Base-by-base conservation (phyloP, 2,888 invertebrate species). In the Philhelius pedissequus region DNA sequence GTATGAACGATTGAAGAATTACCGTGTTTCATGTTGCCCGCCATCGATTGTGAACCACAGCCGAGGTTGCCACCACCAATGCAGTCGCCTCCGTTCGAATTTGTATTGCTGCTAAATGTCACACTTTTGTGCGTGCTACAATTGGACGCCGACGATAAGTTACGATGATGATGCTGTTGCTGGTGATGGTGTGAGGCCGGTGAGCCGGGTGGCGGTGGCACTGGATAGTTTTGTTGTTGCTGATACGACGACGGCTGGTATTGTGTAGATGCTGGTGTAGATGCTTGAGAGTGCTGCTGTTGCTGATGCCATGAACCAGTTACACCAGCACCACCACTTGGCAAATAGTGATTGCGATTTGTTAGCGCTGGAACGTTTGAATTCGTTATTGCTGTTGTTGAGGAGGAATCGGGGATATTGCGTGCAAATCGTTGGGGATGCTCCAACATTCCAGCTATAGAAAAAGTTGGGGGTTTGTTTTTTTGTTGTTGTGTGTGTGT, bases 381-480 rank as follows among this genome's bases (percentile, higher is more conserved):
- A 94, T 84, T 86, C 86, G 88, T 87, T 88, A 88, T 88, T 88
- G 87, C 88, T 79, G 64, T n/a, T 83, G 87, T 76, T 82, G 89
- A 88, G 89, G 89, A 90, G 91, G 90, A 90, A 89, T 94, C 95
- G 90, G 93, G 93, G 93, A 94, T 94, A 93, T 94, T 94, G 92
- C 95, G 94, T 92, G 94, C 93, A 90, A 95, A 95, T 93, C 95
- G 94, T 93, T 91, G 91, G 89, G 91, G 90, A 90, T 91, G 90
- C 89, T 91, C 91, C 91, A 91, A 91, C 91, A 91, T 91, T 91
- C 91, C 91, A 89, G 87, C 87, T 71, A 80, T 40, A 68, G 71
- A 48, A 64, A 84, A 40, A 68, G 75, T 69, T 76, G 50, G 50
- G 52, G 58, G 54, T 40, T 30, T 43, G 64, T 15, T 45, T 38